Percentiles rank a stretch among this genome's conserved stretches.
Conservation (phyloP, 2,797 vertebrate genomes). For the Mormyrops attenuatus region DNA sequence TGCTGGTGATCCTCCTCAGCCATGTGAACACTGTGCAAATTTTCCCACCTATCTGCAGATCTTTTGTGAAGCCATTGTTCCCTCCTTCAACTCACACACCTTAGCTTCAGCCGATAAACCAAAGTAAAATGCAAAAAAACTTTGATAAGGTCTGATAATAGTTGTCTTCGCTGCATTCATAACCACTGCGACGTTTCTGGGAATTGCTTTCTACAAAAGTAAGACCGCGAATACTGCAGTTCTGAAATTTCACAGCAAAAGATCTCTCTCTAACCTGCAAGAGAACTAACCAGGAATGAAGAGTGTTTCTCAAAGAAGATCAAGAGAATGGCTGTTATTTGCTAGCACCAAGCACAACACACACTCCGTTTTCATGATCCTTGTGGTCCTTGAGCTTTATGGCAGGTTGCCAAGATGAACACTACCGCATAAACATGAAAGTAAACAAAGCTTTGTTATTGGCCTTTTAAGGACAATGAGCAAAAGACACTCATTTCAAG, state of each 20-base stretch:
- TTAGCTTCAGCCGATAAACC: not conserved
- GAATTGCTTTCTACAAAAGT: not conserved
- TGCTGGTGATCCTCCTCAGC: not conserved
- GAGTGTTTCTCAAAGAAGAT: not conserved
- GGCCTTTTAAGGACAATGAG: not conserved
- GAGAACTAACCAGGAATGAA: not conserved
- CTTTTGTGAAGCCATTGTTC: not conserved
- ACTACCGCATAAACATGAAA: not conserved
- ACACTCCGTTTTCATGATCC: not conserved
- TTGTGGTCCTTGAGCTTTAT: not conserved
- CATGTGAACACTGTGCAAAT: not conserved
- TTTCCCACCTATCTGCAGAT: not conserved
- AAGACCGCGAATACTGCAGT: not conserved
- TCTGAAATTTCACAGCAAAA: not conserved
- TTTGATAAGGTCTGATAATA: not conserved
- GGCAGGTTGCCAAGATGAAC: not conserved
- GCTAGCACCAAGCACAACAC: not conserved
- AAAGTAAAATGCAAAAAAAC: not conserved
- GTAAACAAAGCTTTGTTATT: not conserved
- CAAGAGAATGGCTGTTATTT: not conserved
- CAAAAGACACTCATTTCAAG: not conserved
- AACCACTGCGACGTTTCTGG: not conserved
- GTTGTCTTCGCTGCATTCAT: not conserved
- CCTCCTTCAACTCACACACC: not conserved
- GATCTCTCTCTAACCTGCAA: not conserved